phyloP scores from a whole-genome alignment of 2,888 invertebrate genomes.

The Hybos culiciformis region DNA sequence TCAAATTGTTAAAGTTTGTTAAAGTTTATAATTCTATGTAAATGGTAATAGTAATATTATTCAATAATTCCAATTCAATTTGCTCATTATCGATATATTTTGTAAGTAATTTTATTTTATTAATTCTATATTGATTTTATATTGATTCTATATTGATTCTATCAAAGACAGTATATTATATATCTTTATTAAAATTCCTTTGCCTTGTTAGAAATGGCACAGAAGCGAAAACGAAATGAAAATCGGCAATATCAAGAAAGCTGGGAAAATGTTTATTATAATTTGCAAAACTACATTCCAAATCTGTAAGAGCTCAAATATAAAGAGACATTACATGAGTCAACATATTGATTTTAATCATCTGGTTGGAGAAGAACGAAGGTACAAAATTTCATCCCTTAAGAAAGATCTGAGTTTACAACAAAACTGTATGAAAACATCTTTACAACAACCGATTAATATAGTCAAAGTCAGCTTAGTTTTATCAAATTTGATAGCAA shows the following conservation, averaged over 20 bases:
- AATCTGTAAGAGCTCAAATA: background rate
- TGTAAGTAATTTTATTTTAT: background rate
- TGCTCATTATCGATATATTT: too few relatives aligned
- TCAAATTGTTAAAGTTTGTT: too few relatives aligned
- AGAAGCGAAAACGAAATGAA: background rate
- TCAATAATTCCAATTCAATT: too few relatives aligned
- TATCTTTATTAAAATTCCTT: background rate
- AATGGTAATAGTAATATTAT: too few relatives aligned
- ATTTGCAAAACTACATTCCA: background rate
- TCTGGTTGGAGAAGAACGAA: background rate
- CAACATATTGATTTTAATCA: background rate
- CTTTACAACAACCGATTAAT: background rate
- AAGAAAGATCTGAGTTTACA: background rate
- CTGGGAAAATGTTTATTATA: background rate
- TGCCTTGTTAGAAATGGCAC: background rate
- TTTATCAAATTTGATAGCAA: background rate
- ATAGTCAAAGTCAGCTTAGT: background rate
- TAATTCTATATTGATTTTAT: background rate
- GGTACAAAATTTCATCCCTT: background rate
- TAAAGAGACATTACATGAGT: background rate
- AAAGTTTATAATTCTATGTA: too few relatives aligned
- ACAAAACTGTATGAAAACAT: background rate
- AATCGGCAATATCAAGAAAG: background rate
- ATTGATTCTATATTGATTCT: too few relatives aligned
- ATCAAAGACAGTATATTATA: background rate